These are phyloP conservation scores for Lycocorax pyrrhopterus DNA, from an alignment of 2,113 vertebrate genomes.

Conservation along the genomic window DNA sequence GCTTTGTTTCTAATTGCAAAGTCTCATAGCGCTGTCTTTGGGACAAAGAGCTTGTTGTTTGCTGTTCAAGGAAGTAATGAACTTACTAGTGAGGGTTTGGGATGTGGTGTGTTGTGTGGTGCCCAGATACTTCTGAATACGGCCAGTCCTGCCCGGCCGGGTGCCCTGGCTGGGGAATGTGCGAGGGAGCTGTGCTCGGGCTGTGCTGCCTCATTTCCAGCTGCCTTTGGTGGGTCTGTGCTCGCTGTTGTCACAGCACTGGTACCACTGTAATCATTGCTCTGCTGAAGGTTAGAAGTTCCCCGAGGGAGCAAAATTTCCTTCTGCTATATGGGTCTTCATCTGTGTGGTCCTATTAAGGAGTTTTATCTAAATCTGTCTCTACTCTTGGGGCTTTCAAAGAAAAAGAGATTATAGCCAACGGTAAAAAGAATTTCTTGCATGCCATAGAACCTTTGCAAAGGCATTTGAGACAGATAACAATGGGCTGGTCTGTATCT, in stretches of 20 bases:
- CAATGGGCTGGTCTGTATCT: neutral
- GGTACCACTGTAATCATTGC: neutral
- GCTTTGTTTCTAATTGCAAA: neutral
- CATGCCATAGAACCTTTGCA: neutral
- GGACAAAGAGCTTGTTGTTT: neutral
- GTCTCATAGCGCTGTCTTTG: neutral
- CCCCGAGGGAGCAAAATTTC: neutral
- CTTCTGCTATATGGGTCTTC: neutral
- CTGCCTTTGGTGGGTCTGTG: neutral
- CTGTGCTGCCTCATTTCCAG: neutral
- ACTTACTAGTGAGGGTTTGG: neutral
- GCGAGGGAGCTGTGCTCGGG: neutral
- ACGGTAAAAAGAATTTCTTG: neutral
- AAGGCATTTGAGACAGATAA: neutral
- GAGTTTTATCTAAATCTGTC: conserved; percentile 31
- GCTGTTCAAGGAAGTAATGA: neutral
- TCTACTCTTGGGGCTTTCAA: conserved; percentile 19
- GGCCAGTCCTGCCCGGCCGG: too few relatives aligned
- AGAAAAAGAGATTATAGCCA: conserved; percentile 27
- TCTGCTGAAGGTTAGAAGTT: neutral
- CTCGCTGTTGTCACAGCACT: neutral
- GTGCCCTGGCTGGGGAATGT: rapidly evolving
- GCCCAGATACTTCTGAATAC: neutral
- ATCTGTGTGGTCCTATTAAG: conserved; percentile 44
- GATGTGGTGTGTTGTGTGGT: neutral